phyloP scores from a whole-genome alignment of 2,797 vertebrate genomes.

The Cyprinodon diabolis region DNA sequence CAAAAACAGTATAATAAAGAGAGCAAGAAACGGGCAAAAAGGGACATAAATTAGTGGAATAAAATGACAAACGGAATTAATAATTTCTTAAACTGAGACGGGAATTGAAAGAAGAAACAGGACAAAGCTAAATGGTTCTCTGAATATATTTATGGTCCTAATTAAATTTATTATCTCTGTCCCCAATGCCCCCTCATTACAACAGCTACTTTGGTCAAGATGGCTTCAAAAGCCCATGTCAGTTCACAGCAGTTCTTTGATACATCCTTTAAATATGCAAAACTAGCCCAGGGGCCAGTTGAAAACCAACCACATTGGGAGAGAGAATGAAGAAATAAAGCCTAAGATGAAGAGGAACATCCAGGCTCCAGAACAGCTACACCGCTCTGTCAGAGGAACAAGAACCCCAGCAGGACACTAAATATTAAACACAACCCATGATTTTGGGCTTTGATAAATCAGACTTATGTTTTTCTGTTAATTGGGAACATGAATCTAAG shows the following conservation, averaged over 20 bases:
- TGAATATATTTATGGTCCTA: constrained; percentile 9
- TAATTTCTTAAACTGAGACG: constrained; percentile 12
- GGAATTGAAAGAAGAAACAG: neutral
- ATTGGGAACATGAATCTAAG: neutral
- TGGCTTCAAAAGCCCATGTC: constrained; percentile 11
- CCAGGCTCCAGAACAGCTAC: neutral
- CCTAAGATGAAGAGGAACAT: constrained; percentile 11
- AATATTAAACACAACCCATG: neutral
- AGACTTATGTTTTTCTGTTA: constrained; percentile 3
- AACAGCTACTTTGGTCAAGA: constrained; percentile 1
- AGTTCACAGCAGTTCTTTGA: constrained; percentile 2
- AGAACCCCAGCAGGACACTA: constrained; percentile 1
- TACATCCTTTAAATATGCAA: constrained; percentile 7
- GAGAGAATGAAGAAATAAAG: neutral
- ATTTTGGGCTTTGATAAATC: neutral
- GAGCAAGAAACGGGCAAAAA: constrained; percentile 23
- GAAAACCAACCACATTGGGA: constrained; percentile 5
- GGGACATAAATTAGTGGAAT: constrained; percentile 23
- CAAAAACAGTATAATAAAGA: constrained; percentile 20
- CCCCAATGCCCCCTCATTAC: constrained; percentile 5
- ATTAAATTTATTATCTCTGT: constrained; percentile 26
- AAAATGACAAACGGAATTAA: constrained; percentile 15
- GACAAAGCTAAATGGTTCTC: constrained; percentile 7
- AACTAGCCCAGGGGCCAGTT: constrained; percentile 18
- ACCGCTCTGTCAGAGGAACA: neutral